Base-by-base conservation (phyloP, 2,113 vertebrate species). In the Dermatemys mawii region DNA sequence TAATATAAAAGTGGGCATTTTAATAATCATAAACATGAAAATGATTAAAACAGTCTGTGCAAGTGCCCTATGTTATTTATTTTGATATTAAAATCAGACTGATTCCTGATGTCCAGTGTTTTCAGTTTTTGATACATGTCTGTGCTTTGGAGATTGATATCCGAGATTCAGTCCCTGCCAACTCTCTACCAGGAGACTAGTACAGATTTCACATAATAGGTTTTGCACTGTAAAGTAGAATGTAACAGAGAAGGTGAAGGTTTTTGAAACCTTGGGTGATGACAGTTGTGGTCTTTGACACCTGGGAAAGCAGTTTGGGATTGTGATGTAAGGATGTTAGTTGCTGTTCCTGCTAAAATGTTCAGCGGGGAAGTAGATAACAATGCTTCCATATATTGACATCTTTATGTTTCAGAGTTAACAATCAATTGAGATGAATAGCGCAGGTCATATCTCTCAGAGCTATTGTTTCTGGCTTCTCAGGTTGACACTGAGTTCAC, bases 301-400 rank as follows among this genome's bases (percentile, higher is more conserved):
- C 27, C 2, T 1, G 44, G n/a, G 80, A 88, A 80, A 93, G 54
- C 35, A 94, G 70, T 29, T 54, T 48, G 26, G 85, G 54, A 8
- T 46, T 83, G 60, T 78, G 83, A 85, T 54, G 22, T 38, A 83
- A 51, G 35, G 3, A 0, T 75, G 41, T 70, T 83, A 92, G 35
- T 84, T 86, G 93, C 94, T 97, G 91, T 80, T 95, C 81, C 86
- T 54, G 78, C 81, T 86, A 3, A 84, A 89, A 90, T 76, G 96
- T 88, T 89, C 84, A 76, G 78, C 60, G 83, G 79, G 83, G 88
- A 96, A 84, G 26, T 55, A 87, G 48, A 70, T 60, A 70, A 81
- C 53, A 87, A 93, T 46, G 63, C 60, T 92, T 91, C 92, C 76
- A 35, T 76, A 91, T 1, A 2, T 80, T 75, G 94, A 89, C 48